These are phyloP conservation scores for Sycophaga agraensis DNA, from an alignment of 1,140 invertebrate species.

Conservation along the genomic window DNA sequence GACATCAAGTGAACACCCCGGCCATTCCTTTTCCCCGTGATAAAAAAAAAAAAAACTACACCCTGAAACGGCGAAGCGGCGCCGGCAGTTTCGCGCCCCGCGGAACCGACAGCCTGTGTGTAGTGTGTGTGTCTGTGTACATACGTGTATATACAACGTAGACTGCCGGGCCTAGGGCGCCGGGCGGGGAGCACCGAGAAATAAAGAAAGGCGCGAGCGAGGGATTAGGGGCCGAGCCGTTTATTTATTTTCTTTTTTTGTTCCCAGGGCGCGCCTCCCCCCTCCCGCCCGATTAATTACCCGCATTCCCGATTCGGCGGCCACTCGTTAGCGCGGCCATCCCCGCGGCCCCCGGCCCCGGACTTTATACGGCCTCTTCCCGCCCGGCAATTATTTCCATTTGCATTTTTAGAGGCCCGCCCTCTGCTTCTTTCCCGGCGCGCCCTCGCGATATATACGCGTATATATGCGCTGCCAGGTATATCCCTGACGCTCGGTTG, in stretches of 20 bases:
- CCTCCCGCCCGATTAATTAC: conserved; percentile 15
- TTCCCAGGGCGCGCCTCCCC: background rate
- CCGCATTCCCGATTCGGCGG: background rate
- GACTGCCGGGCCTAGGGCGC: background rate
- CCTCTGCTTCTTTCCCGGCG: too few species aligned
- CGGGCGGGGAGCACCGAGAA: background rate
- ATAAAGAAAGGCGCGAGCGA: background rate
- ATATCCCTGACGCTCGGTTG: too few species aligned
- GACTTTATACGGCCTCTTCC: conserved; percentile 21
- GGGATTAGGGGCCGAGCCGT: background rate
- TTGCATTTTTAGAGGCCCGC: conserved; percentile 29
- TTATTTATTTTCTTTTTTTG: too few species aligned
- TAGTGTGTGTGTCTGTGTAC: too few species aligned
- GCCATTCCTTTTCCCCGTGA: background rate
- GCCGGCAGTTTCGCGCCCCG: background rate
- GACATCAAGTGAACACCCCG: too few species aligned
- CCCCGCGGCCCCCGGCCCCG: too few species aligned
- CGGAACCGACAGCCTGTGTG: background rate
- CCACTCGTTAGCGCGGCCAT: conserved; percentile 1
- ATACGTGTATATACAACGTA: background rate
- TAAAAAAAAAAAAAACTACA: background rate
- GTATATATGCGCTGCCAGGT: too few species aligned
- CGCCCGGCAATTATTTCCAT: conserved; percentile 19
- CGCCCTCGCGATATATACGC: too few species aligned
- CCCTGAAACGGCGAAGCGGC: too few species aligned